Evolutionary conservation across 2,888 invertebrate genomes (phyloP).

Genomic region (Corythucha ciliata): DNA sequence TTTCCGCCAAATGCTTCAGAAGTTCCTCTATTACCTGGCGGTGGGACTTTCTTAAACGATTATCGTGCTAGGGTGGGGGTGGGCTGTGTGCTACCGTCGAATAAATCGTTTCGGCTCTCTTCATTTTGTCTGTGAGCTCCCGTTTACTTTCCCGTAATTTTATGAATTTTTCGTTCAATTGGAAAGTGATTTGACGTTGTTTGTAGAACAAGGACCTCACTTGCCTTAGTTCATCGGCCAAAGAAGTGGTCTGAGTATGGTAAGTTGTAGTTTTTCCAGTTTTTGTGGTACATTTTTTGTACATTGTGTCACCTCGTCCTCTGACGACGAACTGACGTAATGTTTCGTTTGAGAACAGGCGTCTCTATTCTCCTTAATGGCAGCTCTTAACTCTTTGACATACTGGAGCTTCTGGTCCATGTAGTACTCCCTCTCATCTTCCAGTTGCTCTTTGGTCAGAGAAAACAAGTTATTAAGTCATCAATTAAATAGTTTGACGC

Average conservation of each 20-base stretch:
- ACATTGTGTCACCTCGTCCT: too few species aligned
- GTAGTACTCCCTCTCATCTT: conserved; percentile 19
- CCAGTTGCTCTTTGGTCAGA: conserved; percentile 17
- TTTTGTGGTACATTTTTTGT: too few species aligned
- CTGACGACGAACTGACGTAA: too few species aligned
- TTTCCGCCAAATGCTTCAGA: conserved; percentile 19
- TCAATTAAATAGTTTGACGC: too few species aligned
- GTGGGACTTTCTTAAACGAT: not conserved
- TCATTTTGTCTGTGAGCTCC: not conserved
- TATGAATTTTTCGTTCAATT: conserved; percentile 18
- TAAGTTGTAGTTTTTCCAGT: too few species aligned
- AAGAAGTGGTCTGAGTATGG: conserved; percentile 8
- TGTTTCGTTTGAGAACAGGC: conserved; percentile 16
- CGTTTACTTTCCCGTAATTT: conserved; percentile 9
- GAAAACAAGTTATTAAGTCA: too few species aligned
- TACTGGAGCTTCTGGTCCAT: conserved; percentile 15
- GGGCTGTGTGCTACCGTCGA: conserved; percentile 11
- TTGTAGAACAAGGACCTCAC: conserved; percentile 19
- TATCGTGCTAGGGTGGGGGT: not conserved
- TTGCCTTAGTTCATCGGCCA: conserved; percentile 18
- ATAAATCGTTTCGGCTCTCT: conserved; percentile 16
- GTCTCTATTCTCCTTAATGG: conserved; percentile 10
- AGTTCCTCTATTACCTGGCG: conserved; percentile 18
- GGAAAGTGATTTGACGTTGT: conserved; percentile 16
- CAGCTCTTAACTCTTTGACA: conserved; percentile 15